Evolutionary conservation across 2,888 invertebrate genomes (phyloP).

Genomic region (Microplitis deprimator): DNA sequence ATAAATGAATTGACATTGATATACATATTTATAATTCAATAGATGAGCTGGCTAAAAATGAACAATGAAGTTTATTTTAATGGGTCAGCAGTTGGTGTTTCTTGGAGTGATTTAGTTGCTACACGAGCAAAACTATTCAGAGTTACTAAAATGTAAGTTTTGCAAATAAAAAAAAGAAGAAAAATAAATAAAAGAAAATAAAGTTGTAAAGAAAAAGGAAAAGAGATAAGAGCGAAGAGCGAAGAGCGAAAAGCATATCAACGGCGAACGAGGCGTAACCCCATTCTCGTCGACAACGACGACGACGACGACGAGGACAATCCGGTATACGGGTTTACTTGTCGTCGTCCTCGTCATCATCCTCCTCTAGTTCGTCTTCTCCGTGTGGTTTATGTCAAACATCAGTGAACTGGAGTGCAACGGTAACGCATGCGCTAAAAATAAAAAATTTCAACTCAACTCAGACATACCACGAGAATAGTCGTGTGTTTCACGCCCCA

Average conservation of each 20-base stretch:
- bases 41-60: background rate
- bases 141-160: background rate
- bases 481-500: slow-evolving; percentile 33
- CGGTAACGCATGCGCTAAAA: slow-evolving; percentile 32
- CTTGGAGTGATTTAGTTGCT: background rate
- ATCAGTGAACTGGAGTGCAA: slow-evolving; percentile 32
- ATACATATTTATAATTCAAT: background rate
- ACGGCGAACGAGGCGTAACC: slow-evolving; percentile 35
- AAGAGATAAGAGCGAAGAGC: slow-evolving; percentile 18
- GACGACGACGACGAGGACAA: background rate
- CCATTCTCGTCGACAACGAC: slow-evolving; percentile 18
- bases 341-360: background rate
- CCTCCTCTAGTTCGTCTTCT: background rate
- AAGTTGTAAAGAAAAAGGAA: slow-evolving; percentile 5
- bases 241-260: slow-evolving; percentile 12
- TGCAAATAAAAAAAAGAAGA: background rate
- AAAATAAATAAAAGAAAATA: background rate
- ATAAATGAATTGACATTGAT: background rate
- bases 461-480: slow-evolving; percentile 31
- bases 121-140: background rate
- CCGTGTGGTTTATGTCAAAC: slow-evolving; percentile 33
- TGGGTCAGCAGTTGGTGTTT: slow-evolving; percentile 30
- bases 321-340: slow-evolving; percentile 25
- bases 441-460: background rate
- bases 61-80: background rate